A percentile compares a stretch with the other conserved stretches of the same genome.
Conservation (phyloP, 2,888 invertebrate genomes). For the Chalcosyrphus nemorum region DNA sequence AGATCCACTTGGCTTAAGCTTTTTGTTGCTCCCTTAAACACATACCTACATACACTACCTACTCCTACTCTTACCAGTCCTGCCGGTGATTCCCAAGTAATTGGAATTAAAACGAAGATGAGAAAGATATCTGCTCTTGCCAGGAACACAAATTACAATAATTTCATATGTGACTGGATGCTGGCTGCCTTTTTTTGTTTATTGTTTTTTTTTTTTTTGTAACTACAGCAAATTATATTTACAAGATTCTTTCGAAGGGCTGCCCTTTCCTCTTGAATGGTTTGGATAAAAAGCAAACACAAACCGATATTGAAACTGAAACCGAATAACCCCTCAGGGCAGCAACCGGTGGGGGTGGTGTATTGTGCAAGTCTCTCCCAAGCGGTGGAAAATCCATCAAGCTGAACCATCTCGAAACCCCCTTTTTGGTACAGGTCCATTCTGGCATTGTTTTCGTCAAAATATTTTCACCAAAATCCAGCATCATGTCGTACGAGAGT, state of each 20-base stretch:
- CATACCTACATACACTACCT: no score
- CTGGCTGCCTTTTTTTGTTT: neutral
- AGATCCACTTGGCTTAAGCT: constrained; percentile 69
- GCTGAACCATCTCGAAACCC: neutral
- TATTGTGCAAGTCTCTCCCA: constrained; percentile 48
- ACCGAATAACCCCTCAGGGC: constrained; percentile 38
- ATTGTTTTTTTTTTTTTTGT: constrained; percentile 37
- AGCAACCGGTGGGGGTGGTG: constrained; percentile 60
- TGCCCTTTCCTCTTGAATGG: constrained; percentile 59
- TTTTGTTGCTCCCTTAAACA: constrained; percentile 44
- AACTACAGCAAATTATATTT: constrained; percentile 69
- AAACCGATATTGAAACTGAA: constrained; percentile 16
- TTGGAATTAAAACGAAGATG: constrained; percentile 72
- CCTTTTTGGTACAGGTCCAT: constrained; percentile 2
- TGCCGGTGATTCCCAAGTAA: constrained; percentile 57
- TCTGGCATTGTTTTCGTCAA: constrained; percentile 61
- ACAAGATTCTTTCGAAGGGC: constrained; percentile 57
- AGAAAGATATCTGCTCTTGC: constrained; percentile 56
- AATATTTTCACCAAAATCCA: constrained; percentile 60
- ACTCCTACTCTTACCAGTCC: constrained; percentile 37
- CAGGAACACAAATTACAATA: constrained; percentile 70
- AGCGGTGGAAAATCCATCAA: constrained; percentile 26
- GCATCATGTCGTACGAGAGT: constrained; percentile 49
- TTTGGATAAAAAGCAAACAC: constrained; percentile 54
- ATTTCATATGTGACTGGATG: constrained; percentile 58